Evolutionary conservation across 2,888 invertebrate genomes (phyloP).

Genomic region (Galeopsomyia nigrocyanea): DNA sequence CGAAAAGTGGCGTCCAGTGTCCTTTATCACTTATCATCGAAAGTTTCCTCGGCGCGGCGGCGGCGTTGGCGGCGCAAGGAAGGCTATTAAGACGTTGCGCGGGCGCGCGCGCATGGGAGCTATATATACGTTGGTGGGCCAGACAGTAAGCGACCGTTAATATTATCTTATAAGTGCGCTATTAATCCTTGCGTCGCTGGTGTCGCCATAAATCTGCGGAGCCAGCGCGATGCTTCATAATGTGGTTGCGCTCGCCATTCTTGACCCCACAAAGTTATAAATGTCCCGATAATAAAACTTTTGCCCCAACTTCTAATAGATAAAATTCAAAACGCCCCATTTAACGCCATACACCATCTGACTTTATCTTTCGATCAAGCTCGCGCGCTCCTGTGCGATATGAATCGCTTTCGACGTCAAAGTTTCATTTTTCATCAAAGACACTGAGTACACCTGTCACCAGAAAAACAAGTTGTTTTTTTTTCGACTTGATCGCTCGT

Average conservation of each 20-base stretch:
- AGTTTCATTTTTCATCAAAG: no score
- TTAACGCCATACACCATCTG: not conserved
- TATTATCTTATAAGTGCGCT: constrained; percentile 55
- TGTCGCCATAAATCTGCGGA: constrained; percentile 53
- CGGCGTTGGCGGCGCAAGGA: not conserved
- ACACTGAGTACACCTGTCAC: no score
- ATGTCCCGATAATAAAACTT: constrained; percentile 53
- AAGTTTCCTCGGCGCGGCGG: constrained; percentile 31
- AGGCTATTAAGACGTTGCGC: constrained; percentile 37
- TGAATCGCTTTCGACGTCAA: no score
- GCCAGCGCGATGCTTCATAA: constrained; percentile 45
- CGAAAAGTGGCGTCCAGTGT: constrained; percentile 6
- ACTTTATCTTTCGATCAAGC: no score
- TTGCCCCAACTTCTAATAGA: constrained; percentile 49
- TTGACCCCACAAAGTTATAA: constrained; percentile 49
- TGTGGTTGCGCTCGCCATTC: constrained; percentile 30
- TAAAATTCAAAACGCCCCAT: constrained; percentile 39
- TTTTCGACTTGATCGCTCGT: no score
- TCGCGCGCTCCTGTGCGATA: no score
- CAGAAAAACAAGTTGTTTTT: no score
- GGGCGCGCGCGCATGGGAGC: not conserved
- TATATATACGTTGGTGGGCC: not conserved
- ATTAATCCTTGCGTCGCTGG: constrained; percentile 52
- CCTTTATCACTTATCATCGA: constrained; percentile 41
- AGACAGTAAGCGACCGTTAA: constrained; percentile 55